phyloP scores from a whole-genome alignment of 2,797 vertebrate genomes.

The Syndactyla subalaris region DNA sequence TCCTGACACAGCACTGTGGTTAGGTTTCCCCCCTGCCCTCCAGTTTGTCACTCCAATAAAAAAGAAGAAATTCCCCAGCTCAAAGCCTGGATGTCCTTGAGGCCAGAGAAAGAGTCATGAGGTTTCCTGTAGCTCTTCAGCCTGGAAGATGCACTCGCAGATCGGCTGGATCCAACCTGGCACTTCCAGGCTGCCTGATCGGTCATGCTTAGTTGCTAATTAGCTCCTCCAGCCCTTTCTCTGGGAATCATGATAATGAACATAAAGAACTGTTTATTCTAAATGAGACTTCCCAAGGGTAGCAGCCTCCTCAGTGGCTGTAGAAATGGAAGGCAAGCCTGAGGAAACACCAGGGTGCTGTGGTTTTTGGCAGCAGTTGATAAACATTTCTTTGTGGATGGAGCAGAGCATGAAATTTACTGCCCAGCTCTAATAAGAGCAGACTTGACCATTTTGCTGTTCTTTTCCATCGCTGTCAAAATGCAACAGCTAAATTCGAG shows the following conservation, averaged over 20 bases:
- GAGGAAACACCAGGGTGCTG: conserved; percentile 57
- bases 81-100: neutral
- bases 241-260: conserved; percentile 19
- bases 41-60: neutral
- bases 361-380: conserved; percentile 72
- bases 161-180: neutral
- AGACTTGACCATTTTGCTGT: conserved; percentile 45
- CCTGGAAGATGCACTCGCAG: neutral
- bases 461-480: conserved; percentile 46
- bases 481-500: conserved; percentile 9
- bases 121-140: neutral
- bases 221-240: conserved; percentile 24
- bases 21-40: neutral
- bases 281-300: conserved; percentile 49
- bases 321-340: conserved; percentile 60
- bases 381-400: conserved; percentile 67
- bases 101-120: neutral
- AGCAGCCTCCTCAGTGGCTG: conserved; percentile 56
- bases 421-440: conserved; percentile 46
- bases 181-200: neutral
- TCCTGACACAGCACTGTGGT: neutral
- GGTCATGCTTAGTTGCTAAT: conserved; percentile 35
- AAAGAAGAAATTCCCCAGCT: neutral
- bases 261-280: conserved; percentile 63
- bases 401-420: conserved; percentile 64